Base-by-base conservation (phyloP, 2,113 vertebrate genomes). In the Hemibates koningsi region DNA sequence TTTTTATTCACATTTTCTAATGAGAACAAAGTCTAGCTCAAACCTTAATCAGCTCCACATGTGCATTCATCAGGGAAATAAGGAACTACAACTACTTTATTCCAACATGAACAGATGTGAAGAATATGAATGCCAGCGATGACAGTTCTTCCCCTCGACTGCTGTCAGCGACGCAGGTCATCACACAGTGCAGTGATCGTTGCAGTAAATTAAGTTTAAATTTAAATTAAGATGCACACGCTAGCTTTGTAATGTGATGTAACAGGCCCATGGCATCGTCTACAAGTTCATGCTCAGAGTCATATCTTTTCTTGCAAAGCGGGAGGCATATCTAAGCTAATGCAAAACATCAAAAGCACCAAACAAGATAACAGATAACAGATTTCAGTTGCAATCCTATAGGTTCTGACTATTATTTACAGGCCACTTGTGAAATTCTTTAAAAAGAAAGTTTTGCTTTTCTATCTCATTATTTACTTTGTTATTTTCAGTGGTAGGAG, bases 401-500 rank as follows among this genome's bases (percentile, higher is more conserved):
- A 50, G 10, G 10, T 50, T 12, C 6, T n/a, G 17, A 34, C 16
- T 19, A 11, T 32, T n/a, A 32, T 32, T 50, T 32, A 78, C 16
- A 50, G 27, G 27, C 43, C 45, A 78, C 0, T 48, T 78, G 43
- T 78, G 16, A 32, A 32, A 29, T 29, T 50, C 43, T 76, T 50
- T 3, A 0, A 5, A n/a, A n/a, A 76, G 21, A 17, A 32, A 2
- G 16, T 50, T n/a, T 80, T 38, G 3, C 45, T 34, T 21, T 48
- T 12, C 3, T 50, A 12, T 52, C 29, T 87, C 9, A 41, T 17
- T 34, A 1, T 53, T n/a, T 6, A 19, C 50, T 78, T 78, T 29
- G 36, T 91, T 13, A 89, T 79, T 88, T 66, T 19, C 88, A 99
- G 99, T 98, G 95, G 95, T 97, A 2, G 98, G 98, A 38, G 97